Conservation (phyloP, 2,888 invertebrate species). For the Coleophora deauratella region DNA sequence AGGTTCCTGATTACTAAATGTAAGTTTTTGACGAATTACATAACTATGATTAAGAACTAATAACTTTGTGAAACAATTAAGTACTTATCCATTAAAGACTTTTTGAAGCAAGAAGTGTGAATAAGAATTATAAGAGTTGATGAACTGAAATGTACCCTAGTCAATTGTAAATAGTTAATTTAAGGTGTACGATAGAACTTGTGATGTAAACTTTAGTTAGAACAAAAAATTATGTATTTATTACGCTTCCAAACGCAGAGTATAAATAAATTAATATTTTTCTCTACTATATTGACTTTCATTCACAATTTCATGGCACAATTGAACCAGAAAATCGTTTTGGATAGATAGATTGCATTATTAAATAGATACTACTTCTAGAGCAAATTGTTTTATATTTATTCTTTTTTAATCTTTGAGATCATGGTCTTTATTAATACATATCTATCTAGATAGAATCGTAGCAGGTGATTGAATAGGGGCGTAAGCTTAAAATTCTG, state of each 20-base stretch:
- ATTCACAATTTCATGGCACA: slow-evolving; percentile 17
- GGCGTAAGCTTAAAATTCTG: slow-evolving; percentile 46
- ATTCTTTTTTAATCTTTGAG: not conserved
- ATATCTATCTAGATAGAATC: slow-evolving; percentile 35
- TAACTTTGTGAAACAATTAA: slow-evolving; percentile 64
- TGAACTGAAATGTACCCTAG: slow-evolving; percentile 74
- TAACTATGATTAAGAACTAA: too few species aligned
- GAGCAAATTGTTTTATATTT: not conserved
- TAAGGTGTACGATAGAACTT: slow-evolving; percentile 60
- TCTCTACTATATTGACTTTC: slow-evolving; percentile 55
- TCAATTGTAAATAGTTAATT: slow-evolving; percentile 68
- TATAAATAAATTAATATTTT: slow-evolving; percentile 69
- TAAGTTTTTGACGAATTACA: slow-evolving; percentile 32
- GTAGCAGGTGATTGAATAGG: slow-evolving; percentile 51
- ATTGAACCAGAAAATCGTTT: not conserved
- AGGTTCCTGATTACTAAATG: slow-evolving; percentile 48
- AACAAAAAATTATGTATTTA: slow-evolving; percentile 67
- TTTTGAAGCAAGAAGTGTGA: slow-evolving; percentile 32
- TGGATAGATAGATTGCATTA: not conserved
- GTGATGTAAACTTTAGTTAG: slow-evolving; percentile 71
- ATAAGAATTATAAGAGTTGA: slow-evolving; percentile 41
- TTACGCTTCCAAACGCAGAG: slow-evolving; percentile 72
- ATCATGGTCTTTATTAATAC: slow-evolving; percentile 2
- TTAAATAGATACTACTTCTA: not conserved
- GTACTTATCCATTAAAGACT: slow-evolving; percentile 53